Base-by-base conservation (phyloP, 2,888 invertebrate species). In the Priocnemis perturbator region DNA sequence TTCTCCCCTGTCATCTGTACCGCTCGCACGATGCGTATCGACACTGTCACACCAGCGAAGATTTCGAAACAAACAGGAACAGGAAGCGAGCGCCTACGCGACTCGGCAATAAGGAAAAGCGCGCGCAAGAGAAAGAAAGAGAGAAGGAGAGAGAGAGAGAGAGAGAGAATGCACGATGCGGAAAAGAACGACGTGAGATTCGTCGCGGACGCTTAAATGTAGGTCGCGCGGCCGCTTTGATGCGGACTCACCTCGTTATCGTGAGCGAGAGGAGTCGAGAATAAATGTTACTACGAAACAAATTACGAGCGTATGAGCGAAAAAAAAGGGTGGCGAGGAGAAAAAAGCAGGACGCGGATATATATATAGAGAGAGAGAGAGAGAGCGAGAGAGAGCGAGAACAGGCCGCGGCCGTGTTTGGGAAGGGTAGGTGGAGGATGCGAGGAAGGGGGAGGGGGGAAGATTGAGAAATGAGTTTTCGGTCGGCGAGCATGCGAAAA, bases 171-270 rank as follows among this genome's bases (percentile, higher is more conserved):
- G n/a, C 37, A 47, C 45, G n/a, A n/a, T n/a, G 58, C 5, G 23
- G 20, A 37, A 37, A 37, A 37, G 37, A 37, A 11, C 11, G 37
- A n/a, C 37, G 4, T 7, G 55, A 30, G 37, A 57, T 37, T n/a
- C 5, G 37, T 37, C n/a, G 45, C 44, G 19, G 45, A 21, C 5
- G 30, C n/a, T 50, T 15, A 21, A 50, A 20, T 53, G 45, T 62
- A 55, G 62, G 62, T 62, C 62, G 62, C 45, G 26, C 17, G 7
- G 7, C 7, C 45, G 15, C 15, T 21, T 62, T 47, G 61, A 53
- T 52, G n/a, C 62, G 55, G 45, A 55, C 19, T 45, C 55, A 11
- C 56, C 62, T 62, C 62, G 62, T 62, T 62, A 62, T 62, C 62
- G 56, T 53, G 55, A 55, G n/a, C n/a, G n/a, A n/a, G n/a, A n/a